These are phyloP conservation scores for Staurois parvus DNA, from an alignment of 2,797 vertebrate species.

Conservation along the genomic window DNA sequence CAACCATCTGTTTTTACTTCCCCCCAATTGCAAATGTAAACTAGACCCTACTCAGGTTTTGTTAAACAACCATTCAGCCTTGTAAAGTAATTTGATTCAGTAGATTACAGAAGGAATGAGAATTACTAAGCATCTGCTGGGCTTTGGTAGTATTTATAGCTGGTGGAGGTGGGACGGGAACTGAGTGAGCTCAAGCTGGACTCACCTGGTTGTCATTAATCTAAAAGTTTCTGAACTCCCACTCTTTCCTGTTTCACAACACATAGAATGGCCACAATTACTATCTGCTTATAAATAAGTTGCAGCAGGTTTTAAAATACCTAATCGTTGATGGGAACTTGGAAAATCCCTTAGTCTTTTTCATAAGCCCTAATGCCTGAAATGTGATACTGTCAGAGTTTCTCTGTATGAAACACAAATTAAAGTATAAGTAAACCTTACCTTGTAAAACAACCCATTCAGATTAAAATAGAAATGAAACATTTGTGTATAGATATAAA, in stretches of 20 bases:
- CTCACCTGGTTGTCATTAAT: slow-evolving; percentile 27
- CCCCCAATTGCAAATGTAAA: no score
- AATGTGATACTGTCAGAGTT: no score
- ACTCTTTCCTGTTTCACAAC: slow-evolving; percentile 15
- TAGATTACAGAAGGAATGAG: neutral
- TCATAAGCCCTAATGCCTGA: no score
- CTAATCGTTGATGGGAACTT: neutral
- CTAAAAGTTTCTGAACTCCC: neutral
- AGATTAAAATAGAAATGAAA: no score
- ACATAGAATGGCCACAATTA: neutral
- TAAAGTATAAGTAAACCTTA: no score
- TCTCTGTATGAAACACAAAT: no score
- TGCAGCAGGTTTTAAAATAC: neutral
- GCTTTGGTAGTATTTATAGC: neutral
- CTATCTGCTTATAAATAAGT: neutral
- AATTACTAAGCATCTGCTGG: neutral
- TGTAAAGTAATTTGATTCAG: no score
- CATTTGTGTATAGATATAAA: no score
- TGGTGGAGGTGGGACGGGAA: neutral
- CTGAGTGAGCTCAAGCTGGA: neutral
- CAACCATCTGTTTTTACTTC: no score
- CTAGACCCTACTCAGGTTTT: no score
- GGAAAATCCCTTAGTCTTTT: neutral
- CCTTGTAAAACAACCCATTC: no score
- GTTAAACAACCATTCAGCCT: no score